Evolutionary conservation across 2,797 vertebrate species (phyloP).

Genomic region (Antrozous pallidus): DNA sequence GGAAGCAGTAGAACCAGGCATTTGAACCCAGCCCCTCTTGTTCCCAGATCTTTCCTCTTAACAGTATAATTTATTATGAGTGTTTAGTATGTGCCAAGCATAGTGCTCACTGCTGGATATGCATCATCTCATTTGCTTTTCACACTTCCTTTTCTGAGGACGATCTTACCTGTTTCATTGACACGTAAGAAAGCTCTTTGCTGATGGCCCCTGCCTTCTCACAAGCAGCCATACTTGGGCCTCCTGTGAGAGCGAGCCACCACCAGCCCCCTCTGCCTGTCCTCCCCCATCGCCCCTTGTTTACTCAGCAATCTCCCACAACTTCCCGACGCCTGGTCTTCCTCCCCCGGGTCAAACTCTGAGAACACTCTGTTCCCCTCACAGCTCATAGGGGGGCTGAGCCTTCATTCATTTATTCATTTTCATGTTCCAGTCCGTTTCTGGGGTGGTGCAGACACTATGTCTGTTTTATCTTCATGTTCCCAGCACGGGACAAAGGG

Average conservation of each 20-base stretch:
- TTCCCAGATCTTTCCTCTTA: background rate
- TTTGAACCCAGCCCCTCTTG: background rate
- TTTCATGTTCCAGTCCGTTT: background rate
- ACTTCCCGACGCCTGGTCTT: background rate
- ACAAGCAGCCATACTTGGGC: background rate
- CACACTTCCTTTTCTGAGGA: background rate
- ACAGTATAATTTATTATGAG: background rate
- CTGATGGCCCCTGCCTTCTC: background rate
- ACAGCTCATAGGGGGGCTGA: background rate
- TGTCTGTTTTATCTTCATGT: conserved; percentile 37
- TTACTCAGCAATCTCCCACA: background rate
- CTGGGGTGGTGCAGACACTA: background rate
- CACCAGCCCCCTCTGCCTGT: background rate
- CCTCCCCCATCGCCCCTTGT: background rate
- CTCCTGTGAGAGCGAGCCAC: background rate
- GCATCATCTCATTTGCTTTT: background rate
- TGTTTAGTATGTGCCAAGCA: background rate
- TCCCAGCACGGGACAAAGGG: background rate
- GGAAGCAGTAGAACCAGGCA: background rate
- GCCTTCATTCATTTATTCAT: background rate
- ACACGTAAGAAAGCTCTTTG: background rate
- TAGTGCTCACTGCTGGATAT: background rate
- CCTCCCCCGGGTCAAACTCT: background rate
- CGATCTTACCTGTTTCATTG: background rate
- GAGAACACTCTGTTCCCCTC: background rate